Percentiles rank a stretch among this genome's conserved stretches.
These are phyloP conservation scores for Manis pentadactyla DNA, from an alignment of 2,797 vertebrate species.

Conservation along the genomic window DNA sequence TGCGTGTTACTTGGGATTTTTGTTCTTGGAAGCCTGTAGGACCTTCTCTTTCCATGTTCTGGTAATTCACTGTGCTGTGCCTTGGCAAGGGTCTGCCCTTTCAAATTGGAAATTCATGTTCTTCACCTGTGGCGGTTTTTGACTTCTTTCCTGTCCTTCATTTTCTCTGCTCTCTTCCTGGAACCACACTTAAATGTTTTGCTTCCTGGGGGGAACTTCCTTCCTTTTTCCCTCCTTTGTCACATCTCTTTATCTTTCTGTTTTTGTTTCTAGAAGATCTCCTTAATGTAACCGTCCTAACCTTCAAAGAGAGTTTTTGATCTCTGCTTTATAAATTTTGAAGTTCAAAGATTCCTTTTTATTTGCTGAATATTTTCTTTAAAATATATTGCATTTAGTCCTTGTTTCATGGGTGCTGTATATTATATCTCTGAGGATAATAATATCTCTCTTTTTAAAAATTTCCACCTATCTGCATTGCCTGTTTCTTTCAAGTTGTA, in stretches of 20 bases:
- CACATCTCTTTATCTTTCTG: neutral
- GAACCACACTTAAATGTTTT: neutral
- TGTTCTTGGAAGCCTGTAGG: neutral
- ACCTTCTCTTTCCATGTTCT: neutral
- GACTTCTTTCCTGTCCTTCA: neutral
- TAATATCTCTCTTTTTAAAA: neutral
- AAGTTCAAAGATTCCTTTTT: conserved; percentile 23
- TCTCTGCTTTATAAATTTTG: neutral
- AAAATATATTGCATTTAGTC: neutral
- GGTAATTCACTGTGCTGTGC: neutral
- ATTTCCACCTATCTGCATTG: neutral
- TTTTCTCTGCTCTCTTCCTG: neutral
- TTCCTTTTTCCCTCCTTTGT: neutral
- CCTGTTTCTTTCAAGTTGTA: neutral
- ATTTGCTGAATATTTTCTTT: neutral
- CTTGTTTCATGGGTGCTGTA: neutral
- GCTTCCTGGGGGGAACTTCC: neutral
- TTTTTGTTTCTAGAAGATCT: neutral
- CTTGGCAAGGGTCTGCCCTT: neutral
- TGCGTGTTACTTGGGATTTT: neutral
- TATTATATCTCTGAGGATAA: conserved; percentile 25
- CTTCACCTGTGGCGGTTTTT: neutral
- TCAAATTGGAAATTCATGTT: neutral
- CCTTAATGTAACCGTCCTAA: neutral
- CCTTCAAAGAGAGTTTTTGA: neutral